A percentile compares a stretch with the other conserved stretches of the same genome.
Conservation (phyloP, 2,888 invertebrate species). For the Amphipyra tragopoginis region DNA sequence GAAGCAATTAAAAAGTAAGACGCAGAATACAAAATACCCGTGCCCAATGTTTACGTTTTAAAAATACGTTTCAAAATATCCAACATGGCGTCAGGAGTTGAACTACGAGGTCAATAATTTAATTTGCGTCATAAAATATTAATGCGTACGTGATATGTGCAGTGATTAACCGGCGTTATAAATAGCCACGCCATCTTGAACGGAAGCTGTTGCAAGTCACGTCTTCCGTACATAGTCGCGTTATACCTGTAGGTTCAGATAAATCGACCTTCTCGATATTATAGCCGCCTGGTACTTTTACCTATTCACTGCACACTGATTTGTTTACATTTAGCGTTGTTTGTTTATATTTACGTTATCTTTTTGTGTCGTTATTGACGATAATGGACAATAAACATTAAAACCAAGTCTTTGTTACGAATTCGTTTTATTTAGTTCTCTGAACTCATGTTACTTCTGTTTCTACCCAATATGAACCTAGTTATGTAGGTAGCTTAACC, state of each 20-base stretch:
- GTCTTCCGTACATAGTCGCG: conserved; percentile 61
- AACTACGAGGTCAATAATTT: conserved; percentile 68
- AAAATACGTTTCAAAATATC: conserved; percentile 48
- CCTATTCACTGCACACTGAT: conserved; percentile 61
- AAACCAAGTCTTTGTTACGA: conserved; percentile 1
- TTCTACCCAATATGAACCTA: too few species aligned
- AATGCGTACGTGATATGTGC: conserved; percentile 63
- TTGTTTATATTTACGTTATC: conserved; percentile 25
- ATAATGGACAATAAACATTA: not conserved
- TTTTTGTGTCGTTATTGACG: conserved; percentile 9
- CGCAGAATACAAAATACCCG: conserved; percentile 28
- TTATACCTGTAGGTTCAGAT: conserved; percentile 66
- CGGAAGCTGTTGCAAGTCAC: conserved; percentile 32
- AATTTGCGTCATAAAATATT: conserved; percentile 65
- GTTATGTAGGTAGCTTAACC: too few species aligned
- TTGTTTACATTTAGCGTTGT: conserved; percentile 33
- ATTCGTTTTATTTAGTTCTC: not conserved
- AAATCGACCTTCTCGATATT: conserved; percentile 54
- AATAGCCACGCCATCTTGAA: conserved; percentile 39
- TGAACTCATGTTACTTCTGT: too few species aligned
- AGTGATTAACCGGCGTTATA: conserved; percentile 54
- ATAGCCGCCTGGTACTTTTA: conserved; percentile 72
- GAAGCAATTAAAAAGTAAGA: conserved; percentile 4
- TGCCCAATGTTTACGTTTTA: conserved; percentile 51
- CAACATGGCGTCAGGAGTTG: conserved; percentile 60